A percentile compares a stretch with the other conserved stretches of the same genome.
phyloP scores from a whole-genome alignment of 2,113 vertebrate genomes.

The Chionomys nivalis region DNA sequence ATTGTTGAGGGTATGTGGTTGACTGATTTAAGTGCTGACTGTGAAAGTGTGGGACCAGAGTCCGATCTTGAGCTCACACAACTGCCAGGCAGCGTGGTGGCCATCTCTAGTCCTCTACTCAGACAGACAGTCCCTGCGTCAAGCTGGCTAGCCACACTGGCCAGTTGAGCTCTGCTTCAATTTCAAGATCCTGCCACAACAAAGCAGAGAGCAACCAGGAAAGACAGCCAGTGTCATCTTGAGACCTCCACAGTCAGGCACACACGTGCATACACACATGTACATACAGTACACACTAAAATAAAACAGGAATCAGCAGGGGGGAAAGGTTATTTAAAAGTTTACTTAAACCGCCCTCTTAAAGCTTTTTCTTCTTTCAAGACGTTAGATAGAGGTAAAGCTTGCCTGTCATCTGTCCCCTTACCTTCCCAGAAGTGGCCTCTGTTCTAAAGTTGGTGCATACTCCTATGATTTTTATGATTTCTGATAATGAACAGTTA shows the following conservation, averaged over 20 bases:
- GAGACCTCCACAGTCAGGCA: neutral
- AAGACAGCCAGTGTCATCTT: too few species aligned
- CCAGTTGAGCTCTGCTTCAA: neutral
- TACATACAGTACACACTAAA: neutral
- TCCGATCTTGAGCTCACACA: neutral
- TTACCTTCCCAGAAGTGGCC: neutral
- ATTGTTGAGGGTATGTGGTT: neutral
- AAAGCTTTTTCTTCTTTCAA: neutral
- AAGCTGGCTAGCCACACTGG: neutral
- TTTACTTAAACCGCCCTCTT: constrained; percentile 26
- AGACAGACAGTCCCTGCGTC: neutral
- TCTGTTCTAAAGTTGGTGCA: neutral
- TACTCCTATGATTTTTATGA: neutral
- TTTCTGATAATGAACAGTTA: constrained; percentile 27
- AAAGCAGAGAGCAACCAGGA: neutral
- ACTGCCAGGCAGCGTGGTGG: neutral
- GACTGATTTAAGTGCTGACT: neutral
- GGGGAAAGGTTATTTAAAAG: neutral
- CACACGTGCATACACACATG: neutral
- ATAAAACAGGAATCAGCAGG: neutral
- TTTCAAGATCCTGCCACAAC: neutral
- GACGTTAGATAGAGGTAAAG: neutral
- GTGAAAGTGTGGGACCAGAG: neutral
- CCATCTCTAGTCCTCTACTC: neutral
- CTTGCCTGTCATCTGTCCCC: neutral